Evolutionary conservation across 2,888 invertebrate genomes (phyloP), one percentile per base, ranked within the genome.

Genomic region (Physocephala rufipes): DNA sequence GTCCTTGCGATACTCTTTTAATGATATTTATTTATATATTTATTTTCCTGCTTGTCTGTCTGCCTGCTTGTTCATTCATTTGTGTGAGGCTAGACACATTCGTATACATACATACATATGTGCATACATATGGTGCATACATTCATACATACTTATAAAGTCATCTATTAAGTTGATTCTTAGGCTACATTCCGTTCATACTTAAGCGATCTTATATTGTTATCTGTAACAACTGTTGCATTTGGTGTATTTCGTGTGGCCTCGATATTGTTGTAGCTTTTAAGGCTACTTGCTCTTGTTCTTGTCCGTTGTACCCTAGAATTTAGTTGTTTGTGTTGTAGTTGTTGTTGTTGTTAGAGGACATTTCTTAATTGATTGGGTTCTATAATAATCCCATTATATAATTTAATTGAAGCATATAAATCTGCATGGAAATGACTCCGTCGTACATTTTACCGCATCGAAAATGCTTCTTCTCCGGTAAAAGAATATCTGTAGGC

Each of bases 331-430:
- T 49, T 26, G 26, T 66, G 21, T 21, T 13, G 36, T 43, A 9
- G 43, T n/a, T 62, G 45, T 21, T 21, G 36, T 45, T 62, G 28
- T 59, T 70, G 28, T 69, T 64, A 55, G 15, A 61, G 66, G 58
- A 47, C 71, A 66, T 71, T 66, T 59, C 58, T 62, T 66, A 62
- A 67, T 71, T 67, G 62, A 71, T 55, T 53, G 62, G 62, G 65
- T 49, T 24, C 16, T 53, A 51, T 71, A 67, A 71, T 63, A 62
- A 53, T 51, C 62, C 36, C 53, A 45, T 16, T 30, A 21, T 64
- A 21, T 49, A 28, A 16, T 16, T 51, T n/a, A 36, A 9, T 19
- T 24, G 12, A 59, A 19, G 36, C 1, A 47, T 65, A 45, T 59
- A 28, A 59, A 26, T 61, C 43, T 36, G 55, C 24, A 30, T 63